phyloP scores from a whole-genome alignment of 2,113 vertebrate species.

The Oreochromis aureus region DNA sequence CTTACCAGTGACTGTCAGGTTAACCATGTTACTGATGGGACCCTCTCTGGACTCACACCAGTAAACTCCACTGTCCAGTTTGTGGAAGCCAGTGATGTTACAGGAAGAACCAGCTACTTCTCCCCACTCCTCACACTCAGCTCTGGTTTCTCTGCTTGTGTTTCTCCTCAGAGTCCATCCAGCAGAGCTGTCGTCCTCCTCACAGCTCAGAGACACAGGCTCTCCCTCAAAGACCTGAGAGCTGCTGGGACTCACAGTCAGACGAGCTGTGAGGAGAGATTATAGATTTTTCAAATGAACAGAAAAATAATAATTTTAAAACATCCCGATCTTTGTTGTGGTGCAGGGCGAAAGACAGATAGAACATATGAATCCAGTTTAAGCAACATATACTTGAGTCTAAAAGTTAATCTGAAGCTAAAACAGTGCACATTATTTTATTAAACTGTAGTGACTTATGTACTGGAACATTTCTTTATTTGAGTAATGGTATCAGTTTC shows the following conservation, averaged over 20 bases:
- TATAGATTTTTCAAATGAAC: fast-evolving
- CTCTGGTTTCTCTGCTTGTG: fast-evolving
- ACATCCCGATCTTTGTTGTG: fast-evolving
- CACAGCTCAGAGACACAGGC: neutral
- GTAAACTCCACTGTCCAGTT: neutral
- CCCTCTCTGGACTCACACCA: neutral
- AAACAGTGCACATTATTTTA: fast-evolving
- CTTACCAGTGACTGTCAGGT: no score
- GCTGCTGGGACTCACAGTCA: neutral
- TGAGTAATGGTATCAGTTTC: neutral
- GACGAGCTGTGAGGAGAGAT: neutral
- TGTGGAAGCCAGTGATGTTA: fast-evolving
- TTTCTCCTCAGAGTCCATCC: neutral
- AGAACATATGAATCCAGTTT: fast-evolving
- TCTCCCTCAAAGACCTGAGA: fast-evolving
- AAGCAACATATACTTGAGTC: fast-evolving
- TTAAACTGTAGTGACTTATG: fast-evolving
- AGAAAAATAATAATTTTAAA: fast-evolving
- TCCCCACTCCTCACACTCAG: fast-evolving
- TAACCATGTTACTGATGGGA: no score
- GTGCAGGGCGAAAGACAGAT: fast-evolving
- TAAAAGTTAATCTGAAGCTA: fast-evolving
- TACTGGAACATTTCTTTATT: fast-evolving
- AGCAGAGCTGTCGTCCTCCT: neutral
- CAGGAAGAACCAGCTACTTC: fast-evolving